Conservation (phyloP, 2,797 vertebrate species). For the Crax fasciolata region DNA sequence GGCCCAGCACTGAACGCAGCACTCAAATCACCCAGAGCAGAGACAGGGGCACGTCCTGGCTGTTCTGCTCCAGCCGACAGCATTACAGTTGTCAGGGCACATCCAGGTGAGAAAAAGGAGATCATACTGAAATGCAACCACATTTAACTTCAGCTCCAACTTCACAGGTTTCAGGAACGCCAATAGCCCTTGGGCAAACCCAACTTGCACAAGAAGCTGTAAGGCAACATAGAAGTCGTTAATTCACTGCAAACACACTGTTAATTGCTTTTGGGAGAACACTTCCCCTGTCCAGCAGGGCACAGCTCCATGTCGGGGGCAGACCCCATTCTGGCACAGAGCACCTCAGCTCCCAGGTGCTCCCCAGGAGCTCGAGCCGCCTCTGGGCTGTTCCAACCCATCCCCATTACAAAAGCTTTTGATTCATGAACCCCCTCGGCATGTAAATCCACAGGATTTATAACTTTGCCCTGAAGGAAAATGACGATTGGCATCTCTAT, state of each 20-base stretch:
- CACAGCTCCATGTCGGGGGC: neutral
- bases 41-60: too few relatives aligned
- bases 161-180: neutral
- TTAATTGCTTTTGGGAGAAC: neutral
- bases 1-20: too few relatives aligned
- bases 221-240: neutral
- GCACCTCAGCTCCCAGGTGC: rapidly evolving
- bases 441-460: neutral
- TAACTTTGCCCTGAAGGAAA: neutral
- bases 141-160: neutral
- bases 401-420: neutral
- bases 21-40: too few relatives aligned
- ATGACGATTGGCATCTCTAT: rapidly evolving
- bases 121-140: neutral
- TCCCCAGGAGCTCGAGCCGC: rapidly evolving
- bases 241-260: neutral
- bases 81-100: neutral
- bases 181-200: neutral
- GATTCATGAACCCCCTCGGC: neutral
- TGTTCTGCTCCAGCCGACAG: neutral
- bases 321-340: rapidly evolving
- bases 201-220: neutral
- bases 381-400: neutral
- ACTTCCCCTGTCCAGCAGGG: neutral
- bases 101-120: neutral